Conservation (phyloP, 1,140 invertebrate genomes). For the Papilio machaon region DNA sequence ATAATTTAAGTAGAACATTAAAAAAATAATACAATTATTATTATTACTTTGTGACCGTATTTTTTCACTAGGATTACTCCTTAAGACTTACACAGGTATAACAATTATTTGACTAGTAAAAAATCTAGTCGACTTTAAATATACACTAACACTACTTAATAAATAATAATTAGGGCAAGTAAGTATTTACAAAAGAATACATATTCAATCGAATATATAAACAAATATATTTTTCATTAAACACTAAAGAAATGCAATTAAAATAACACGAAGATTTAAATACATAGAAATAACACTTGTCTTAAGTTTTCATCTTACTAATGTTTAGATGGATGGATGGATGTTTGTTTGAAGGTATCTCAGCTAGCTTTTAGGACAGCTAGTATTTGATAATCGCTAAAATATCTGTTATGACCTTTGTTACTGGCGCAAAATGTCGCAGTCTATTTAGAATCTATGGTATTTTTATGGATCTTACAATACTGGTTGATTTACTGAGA, state of each 20-base stretch:
- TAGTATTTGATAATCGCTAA: too few species aligned
- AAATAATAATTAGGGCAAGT: constrained; percentile 74
- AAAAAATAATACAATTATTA: constrained; percentile 41
- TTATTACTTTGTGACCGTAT: constrained; percentile 44
- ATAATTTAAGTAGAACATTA: constrained; percentile 35
- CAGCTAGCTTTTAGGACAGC: too few species aligned
- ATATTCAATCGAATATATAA: constrained; percentile 70
- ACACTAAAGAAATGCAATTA: constrained; percentile 69
- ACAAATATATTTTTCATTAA: constrained; percentile 65
- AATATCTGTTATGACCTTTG: neutral
- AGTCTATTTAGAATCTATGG: too few species aligned
- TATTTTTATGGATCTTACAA: too few species aligned
- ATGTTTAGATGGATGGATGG: too few species aligned
- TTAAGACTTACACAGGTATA: constrained; percentile 31
- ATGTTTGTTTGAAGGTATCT: too few species aligned
- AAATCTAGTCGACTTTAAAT: constrained; percentile 72
- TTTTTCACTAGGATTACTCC: constrained; percentile 26
- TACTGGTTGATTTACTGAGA: too few species aligned
- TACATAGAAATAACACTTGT: constrained; percentile 24
- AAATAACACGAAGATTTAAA: constrained; percentile 58
- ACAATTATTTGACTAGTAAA: constrained; percentile 74
- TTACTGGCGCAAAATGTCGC: neutral
- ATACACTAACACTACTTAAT: constrained; percentile 59
- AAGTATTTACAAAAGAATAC: constrained; percentile 74
- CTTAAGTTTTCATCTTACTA: neutral